These are phyloP conservation scores for Mactromeris polynyma DNA, from an alignment of 2,888 invertebrate genomes.

Conservation along the genomic window DNA sequence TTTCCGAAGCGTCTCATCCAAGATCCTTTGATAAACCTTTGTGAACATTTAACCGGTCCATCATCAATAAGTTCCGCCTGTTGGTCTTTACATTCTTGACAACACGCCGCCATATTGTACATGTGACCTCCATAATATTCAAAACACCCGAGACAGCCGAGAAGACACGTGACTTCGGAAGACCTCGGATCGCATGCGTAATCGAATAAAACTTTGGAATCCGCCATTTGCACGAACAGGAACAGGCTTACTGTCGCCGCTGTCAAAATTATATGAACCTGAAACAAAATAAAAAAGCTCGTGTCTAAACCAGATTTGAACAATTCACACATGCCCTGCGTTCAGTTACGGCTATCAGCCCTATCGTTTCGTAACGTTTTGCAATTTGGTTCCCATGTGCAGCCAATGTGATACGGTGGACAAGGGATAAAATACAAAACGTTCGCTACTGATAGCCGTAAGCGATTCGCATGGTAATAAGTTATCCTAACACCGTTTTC, in stretches of 20 bases:
- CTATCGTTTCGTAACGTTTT: too few relatives aligned
- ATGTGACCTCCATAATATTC: slow-evolving; percentile 74
- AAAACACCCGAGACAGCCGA: slow-evolving; percentile 77
- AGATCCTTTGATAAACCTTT: slow-evolving; percentile 70
- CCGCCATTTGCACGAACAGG: slow-evolving; percentile 36
- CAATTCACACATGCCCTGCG: neutral
- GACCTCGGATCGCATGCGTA: slow-evolving; percentile 74
- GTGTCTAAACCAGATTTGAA: neutral
- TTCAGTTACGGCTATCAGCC: too few relatives aligned
- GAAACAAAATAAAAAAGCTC: neutral
- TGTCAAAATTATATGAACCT: neutral
- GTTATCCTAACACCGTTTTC: neutral
- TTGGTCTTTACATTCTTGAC: slow-evolving; percentile 73
- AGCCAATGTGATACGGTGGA: too few relatives aligned
- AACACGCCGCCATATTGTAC: slow-evolving; percentile 78
- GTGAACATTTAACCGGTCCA: slow-evolving; percentile 74
- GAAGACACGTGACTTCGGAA: slow-evolving; percentile 70
- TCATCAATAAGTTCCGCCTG: slow-evolving; percentile 71
- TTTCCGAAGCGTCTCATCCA: slow-evolving; percentile 72
- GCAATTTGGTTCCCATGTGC: too few relatives aligned
- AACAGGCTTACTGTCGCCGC: slow-evolving; percentile 15
- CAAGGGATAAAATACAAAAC: too few relatives aligned
- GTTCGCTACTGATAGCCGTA: too few relatives aligned
- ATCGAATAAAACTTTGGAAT: slow-evolving; percentile 57
- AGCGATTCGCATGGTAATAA: neutral